Base-by-base conservation (phyloP, 2,888 invertebrate genomes). In the Dasysyrphus albostriatus region DNA sequence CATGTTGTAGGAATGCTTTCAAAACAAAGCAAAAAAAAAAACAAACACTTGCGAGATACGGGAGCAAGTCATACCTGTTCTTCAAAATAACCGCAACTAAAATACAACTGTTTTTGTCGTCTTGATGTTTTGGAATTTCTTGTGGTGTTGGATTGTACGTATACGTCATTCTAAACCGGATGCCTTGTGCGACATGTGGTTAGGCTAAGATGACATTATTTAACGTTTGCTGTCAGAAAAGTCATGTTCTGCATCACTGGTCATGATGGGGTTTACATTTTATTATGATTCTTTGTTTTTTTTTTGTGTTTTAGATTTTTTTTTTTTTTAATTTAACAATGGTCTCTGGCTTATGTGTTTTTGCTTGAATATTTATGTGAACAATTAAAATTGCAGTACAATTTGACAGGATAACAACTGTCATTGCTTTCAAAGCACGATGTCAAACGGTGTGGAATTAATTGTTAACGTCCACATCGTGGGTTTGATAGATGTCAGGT, bases 131-230 rank as follows among this genome's bases (percentile, higher is more conserved):
- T 72, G 77, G 10, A 39, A 44, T 34, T 67, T 77, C 37, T 44
- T 63, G 72, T 59, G 39, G 29, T 16, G 44, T 39, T 39, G 29
- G 8, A 4, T 7, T 14, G 12, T 51, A n/a, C n/a, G n/a, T n/a
- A 12, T 34, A 9, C 16, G n/a, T 14, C 0, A 4, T 10, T n/a
- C 37, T 5, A 39, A 19, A 44, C 34, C 19, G 51, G 24, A 51
- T 42, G 24, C 61, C 78, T 61, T 29, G 19, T 42, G 54, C 51
- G 70, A 75, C 74, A 78, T 78, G 74, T 77, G 74, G 74, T 78
- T 67, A 59, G 42, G 24, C 39, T 42, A 65, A 83, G 83, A 87
- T 79, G 83, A 75, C 65, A 87, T 87, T 78, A 75, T 78, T 87
- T 75, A 83, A 74, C 58, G 75, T 70, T 58, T 10, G 24, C 61